These are phyloP conservation scores for Capreolus pygargus DNA, from an alignment of 2,113 vertebrate species.

Conservation along the genomic window DNA sequence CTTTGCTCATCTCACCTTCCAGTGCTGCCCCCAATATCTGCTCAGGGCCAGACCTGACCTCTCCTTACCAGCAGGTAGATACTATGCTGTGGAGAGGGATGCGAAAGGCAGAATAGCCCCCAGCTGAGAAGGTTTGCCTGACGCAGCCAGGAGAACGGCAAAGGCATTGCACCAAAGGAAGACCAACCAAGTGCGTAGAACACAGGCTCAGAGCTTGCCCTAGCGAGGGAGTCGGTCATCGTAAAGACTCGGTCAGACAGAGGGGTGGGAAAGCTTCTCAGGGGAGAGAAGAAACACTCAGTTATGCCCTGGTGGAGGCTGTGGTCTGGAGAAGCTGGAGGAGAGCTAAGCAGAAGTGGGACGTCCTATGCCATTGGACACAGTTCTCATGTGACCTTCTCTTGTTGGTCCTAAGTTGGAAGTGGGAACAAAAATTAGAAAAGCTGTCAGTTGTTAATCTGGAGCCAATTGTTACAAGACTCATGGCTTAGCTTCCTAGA, in stretches of 20 bases:
- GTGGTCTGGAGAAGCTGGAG: not conserved
- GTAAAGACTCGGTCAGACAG: not conserved
- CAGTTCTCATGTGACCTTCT: not conserved
- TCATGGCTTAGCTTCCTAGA: not conserved
- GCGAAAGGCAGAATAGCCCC: not conserved
- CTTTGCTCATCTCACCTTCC: not conserved
- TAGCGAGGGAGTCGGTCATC: rapidly evolving
- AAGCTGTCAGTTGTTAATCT: too few relatives aligned
- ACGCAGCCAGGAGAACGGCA: not conserved
- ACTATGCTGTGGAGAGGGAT: not conserved
- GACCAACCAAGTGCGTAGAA: not conserved
- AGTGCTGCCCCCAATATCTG: not conserved
- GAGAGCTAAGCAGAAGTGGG: rapidly evolving
- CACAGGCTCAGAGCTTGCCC: not conserved
- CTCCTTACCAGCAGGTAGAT: not conserved
- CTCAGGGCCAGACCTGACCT: not conserved
- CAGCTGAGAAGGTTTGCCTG: not conserved
- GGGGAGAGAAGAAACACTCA: rapidly evolving
- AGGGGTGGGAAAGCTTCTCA: rapidly evolving
- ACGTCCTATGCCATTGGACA: rapidly evolving
- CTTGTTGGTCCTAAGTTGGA: not conserved
- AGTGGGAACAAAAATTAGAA: not conserved
- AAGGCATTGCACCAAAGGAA: not conserved
- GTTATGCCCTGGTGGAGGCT: not conserved
- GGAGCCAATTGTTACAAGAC: too few relatives aligned